phyloP scores from a whole-genome alignment of 2,888 invertebrate genomes.

The Leistus spinibarbis region DNA sequence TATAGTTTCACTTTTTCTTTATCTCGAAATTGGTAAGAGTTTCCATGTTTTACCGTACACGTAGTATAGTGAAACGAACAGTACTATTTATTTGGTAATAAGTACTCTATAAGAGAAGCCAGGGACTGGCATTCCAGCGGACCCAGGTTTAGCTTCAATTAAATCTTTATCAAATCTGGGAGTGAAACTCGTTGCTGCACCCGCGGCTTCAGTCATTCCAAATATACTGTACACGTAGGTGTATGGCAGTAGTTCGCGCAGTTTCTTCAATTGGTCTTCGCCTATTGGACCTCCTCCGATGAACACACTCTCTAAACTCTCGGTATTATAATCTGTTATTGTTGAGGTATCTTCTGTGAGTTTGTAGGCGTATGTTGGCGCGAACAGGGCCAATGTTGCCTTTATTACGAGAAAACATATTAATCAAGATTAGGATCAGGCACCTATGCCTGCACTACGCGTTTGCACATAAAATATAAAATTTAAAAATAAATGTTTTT shows the following conservation, averaged over 20 bases:
- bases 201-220: slow-evolving; percentile 56
- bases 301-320: slow-evolving; percentile 26
- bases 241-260: slow-evolving; percentile 48
- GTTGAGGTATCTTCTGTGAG: slow-evolving; percentile 40
- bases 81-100: too few species aligned
- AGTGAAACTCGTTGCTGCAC: slow-evolving; percentile 44
- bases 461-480: not conserved
- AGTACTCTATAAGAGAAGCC: slow-evolving; percentile 55
- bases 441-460: too few species aligned
- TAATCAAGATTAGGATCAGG: too few species aligned
- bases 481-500: too few species aligned
- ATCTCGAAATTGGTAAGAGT: too few species aligned
- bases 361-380: slow-evolving; percentile 43
- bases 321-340: slow-evolving; percentile 37
- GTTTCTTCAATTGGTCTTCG: slow-evolving; percentile 41
- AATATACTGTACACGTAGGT: slow-evolving; percentile 52
- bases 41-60: too few species aligned
- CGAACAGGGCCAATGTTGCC: slow-evolving; percentile 29
- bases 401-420: slow-evolving; percentile 11
- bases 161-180: slow-evolving; percentile 6
- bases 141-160: slow-evolving; percentile 35
- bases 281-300: slow-evolving; percentile 45
- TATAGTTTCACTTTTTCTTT: too few species aligned
- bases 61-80: too few species aligned
- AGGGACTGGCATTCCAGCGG: slow-evolving; percentile 47